These are phyloP conservation scores for Ceriagrion tenellum DNA, from an alignment of 2,888 invertebrate species.

Conservation along the genomic window DNA sequence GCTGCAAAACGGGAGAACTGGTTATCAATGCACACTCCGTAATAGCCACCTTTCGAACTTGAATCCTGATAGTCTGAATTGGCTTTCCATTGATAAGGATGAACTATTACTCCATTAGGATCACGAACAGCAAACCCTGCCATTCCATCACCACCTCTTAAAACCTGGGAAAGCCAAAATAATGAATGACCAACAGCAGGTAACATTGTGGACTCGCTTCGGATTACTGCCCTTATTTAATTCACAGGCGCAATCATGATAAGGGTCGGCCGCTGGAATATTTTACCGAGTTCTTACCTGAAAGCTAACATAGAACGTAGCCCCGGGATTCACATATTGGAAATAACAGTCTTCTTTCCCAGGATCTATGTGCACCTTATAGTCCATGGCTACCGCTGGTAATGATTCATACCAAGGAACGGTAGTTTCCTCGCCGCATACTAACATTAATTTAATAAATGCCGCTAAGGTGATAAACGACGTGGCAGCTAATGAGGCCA, in stretches of 20 bases:
- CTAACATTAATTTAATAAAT: slow-evolving; percentile 40
- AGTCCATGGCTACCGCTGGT: slow-evolving; percentile 97
- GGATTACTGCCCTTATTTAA: neutral
- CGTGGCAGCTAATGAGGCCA: slow-evolving; percentile 64
- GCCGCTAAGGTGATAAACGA: slow-evolving; percentile 47
- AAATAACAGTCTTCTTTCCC: slow-evolving; percentile 97
- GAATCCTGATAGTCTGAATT: slow-evolving; percentile 94
- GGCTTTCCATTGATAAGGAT: slow-evolving; percentile 95
- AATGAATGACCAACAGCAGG: neutral
- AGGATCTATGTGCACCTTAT: slow-evolving; percentile 96
- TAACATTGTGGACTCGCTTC: neutral
- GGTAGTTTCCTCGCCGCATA: slow-evolving; percentile 68
- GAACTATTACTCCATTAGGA: slow-evolving; percentile 90
- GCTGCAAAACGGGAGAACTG: slow-evolving; percentile 95
- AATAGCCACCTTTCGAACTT: slow-evolving; percentile 90
- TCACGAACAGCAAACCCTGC: slow-evolving; percentile 94
- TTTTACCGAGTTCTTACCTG: slow-evolving; percentile 82
- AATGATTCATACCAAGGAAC: slow-evolving; percentile 91
- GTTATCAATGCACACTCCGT: slow-evolving; percentile 94
- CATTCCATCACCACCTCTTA: slow-evolving; percentile 96
- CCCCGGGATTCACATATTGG: slow-evolving; percentile 94
- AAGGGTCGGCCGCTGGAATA: neutral
- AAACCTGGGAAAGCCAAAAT: slow-evolving; percentile 82
- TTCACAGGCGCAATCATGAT: neutral
- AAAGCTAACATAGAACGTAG: slow-evolving; percentile 95